Conservation (phyloP, 2,113 vertebrate genomes). For the Pelvicachromis taeniatus region DNA sequence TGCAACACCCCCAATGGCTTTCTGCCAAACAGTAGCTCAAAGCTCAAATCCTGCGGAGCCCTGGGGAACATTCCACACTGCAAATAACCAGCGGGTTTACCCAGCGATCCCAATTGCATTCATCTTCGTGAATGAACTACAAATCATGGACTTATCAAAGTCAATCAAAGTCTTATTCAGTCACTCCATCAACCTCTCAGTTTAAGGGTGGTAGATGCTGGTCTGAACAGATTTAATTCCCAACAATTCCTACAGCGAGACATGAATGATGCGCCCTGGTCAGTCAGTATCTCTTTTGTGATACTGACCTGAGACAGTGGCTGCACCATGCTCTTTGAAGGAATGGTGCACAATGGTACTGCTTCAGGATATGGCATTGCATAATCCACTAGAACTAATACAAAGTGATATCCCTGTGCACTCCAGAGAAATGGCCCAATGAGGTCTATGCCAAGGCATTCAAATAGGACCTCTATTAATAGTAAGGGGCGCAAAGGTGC, state of each 20-base stretch:
- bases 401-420: neutral
- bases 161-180: neutral
- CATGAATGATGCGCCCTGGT: neutral
- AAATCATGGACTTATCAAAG: neutral
- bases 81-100: neutral
- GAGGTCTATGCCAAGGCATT: neutral
- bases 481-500: neutral
- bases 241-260: neutral
- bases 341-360: neutral
- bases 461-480: neutral
- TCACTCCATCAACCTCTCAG: neutral
- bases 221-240: neutral
- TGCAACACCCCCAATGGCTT: rapidly evolving
- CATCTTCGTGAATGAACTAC: neutral
- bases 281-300: neutral
- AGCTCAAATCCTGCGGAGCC: neutral
- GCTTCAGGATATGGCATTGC: neutral
- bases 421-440: neutral
- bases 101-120: neutral
- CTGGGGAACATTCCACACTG: neutral
- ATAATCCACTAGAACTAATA: neutral
- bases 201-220: neutral
- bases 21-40: rapidly evolving
- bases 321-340: too few species aligned
- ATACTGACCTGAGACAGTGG: neutral